Base-by-base conservation (phyloP, 2,888 invertebrate genomes). In the Eristalis tenax region DNA sequence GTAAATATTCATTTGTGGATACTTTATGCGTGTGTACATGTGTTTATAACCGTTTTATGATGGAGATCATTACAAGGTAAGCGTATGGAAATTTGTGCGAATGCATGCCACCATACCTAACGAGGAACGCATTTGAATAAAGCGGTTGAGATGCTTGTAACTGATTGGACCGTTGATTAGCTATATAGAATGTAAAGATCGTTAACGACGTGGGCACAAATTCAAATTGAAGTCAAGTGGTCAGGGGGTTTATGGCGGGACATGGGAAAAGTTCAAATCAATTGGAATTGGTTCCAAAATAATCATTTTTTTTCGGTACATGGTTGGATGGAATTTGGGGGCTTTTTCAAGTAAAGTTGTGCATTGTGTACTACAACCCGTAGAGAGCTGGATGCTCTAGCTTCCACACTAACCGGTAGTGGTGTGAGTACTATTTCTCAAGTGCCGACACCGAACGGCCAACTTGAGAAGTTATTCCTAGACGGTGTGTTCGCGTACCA, bases 1-100 rank as follows among this genome's bases (percentile, higher is more conserved):
- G 35, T 64, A 18, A 64, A 64, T 56, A 50, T 56, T 69, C 32
- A 69, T 69, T 32, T 10, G 32, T 69, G 18, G 50, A 56, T 68
- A n/a, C 50, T 28, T 68, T 50, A 69, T 56, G 50, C 28, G 13
- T 69, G 28, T 10, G 28, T 68, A 50, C 56, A 69, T 69, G 56
- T 50, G 50, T 50, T 68, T 68, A 68, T n/a, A 43, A 26, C 43
- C 28, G 50, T 50, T 68, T 68, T 68, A 68, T n/a, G 50, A 68
- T 18, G n/a, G 50, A 18, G 50, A 50, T 50, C 50, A 50, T 50
- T 50, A 50, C 50, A 50, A 50, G 50, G 50, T 50, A 18, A 50
- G 18, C 50, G 50, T 50, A 50, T 50, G 50, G 50, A 50, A 50
- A 50, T 50, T 50, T 50, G 50, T 50, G 50, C 50, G 50, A 50